phyloP scores from a whole-genome alignment of 2,888 invertebrate species.

The Euphydryas editha region DNA sequence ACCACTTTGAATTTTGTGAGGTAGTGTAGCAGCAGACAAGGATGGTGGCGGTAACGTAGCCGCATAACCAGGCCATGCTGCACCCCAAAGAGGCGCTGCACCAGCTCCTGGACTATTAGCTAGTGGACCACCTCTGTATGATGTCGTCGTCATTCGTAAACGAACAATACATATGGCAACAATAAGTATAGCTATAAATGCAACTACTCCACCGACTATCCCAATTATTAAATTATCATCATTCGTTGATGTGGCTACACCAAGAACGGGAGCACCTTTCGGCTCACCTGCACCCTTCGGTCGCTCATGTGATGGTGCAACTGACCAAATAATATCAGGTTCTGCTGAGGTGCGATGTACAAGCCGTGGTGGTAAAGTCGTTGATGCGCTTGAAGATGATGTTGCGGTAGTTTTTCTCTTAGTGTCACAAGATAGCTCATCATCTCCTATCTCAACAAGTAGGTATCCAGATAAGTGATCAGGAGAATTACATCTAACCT shows the following conservation, averaged over 20 bases:
- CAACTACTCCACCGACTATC: constrained; percentile 96
- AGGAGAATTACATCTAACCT: constrained; percentile 87
- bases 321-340: constrained; percentile 95
- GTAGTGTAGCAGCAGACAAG: constrained; percentile 86
- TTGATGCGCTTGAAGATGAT: constrained; percentile 66
- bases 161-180: constrained; percentile 95
- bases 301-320: constrained; percentile 88
- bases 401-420: constrained; percentile 80
- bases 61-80: constrained; percentile 82
- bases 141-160: constrained; percentile 86
- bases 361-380: constrained; percentile 77
- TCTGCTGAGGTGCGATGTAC: constrained; percentile 87
- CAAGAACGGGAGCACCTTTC: constrained; percentile 83
- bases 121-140: constrained; percentile 87
- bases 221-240: constrained; percentile 97
- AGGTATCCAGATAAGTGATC: constrained; percentile 87
- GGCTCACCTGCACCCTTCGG: constrained; percentile 82
- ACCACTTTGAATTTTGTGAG: constrained; percentile 85
- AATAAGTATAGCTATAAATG: constrained; percentile 94
- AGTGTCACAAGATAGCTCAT: constrained; percentile 91
- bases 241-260: constrained; percentile 87
- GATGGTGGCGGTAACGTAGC: constrained; percentile 85
- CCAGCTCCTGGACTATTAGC: constrained; percentile 85
- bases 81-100: constrained; percentile 84
- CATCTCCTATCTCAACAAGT: constrained; percentile 90